Evolutionary conservation across 2,797 vertebrate species (phyloP), one percentile per base, ranked within the genome.

Genomic region (Gouania willdenowi): DNA sequence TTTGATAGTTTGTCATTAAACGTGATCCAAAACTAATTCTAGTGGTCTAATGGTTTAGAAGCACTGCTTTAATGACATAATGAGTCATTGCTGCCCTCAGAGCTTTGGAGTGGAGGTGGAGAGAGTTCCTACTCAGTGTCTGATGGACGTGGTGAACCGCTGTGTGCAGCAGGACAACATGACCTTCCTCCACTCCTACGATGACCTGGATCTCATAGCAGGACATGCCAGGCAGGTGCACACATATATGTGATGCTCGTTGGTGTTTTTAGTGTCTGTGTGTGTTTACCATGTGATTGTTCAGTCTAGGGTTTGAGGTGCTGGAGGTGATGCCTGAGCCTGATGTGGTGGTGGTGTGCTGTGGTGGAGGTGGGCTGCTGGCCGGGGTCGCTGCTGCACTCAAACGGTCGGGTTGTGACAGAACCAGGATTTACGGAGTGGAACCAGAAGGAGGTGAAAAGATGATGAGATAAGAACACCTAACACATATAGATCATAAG

Each of bases 331-430:
- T 81, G 25, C 52, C 73, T 0, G 43, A 78, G 22, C 87, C 87
- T 0, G 88, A 91, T 18, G 83, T 90, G 31, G 79, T 91, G 60
- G 85, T 87, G 40, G 87, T 89, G 41, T 87, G 85, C 47, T 91
- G 88, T 36, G 88, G 90, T 7, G 88, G 87, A 40, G 90, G 89
- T 0, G 90, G 87, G 4, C 60, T 90, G 26, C 70, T 91, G 38
- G 83, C 88, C 0, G 87, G 85, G 1, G 84, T 89, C 1, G 88
- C 88, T 10, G 77, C 87, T 4, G 87, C 80, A 19, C 40, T 89
- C 41, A 90, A 85, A 42, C 79, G 90, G 22, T 89, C 89, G 0
- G 87, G 88, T 8, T 84, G 77, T 11, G 16, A 53, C 2, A 42
- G 66, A 6, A 89, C 87, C 22, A 82, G 71, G 50, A 82, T 91